Conservation (phyloP, 2,113 vertebrate genomes). For the Rynchops niger region DNA sequence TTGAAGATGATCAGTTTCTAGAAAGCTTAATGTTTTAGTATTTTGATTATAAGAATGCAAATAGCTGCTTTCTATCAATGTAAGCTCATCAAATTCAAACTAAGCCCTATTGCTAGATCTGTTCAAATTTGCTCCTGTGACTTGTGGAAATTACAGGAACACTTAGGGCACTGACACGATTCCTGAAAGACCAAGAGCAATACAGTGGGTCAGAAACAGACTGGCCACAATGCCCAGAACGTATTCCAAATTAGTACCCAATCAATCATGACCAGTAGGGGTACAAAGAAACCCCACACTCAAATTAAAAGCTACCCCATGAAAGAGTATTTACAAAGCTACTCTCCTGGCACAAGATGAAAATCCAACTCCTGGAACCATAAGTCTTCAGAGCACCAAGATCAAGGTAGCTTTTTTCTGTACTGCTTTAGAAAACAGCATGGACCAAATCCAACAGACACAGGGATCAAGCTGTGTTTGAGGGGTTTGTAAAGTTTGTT, state of each 20-base stretch:
- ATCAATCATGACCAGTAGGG: not conserved
- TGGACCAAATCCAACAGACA: constrained; percentile 17
- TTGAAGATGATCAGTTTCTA: not conserved
- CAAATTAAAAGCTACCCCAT: not conserved
- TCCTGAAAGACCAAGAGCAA: not conserved
- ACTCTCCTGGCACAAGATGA: not conserved
- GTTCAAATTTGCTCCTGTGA: not conserved
- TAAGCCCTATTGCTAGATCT: not conserved
- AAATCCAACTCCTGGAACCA: not conserved
- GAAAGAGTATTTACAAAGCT: constrained; percentile 8
- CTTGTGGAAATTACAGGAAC: not conserved
- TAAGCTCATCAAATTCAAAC: not conserved
- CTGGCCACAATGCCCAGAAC: not conserved
- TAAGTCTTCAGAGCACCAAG: not conserved
- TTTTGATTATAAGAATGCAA: not conserved
- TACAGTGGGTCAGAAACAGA: not conserved
- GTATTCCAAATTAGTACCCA: not conserved
- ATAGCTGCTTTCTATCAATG: not conserved
- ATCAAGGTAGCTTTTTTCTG: constrained; percentile 25
- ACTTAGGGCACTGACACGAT: not conserved
- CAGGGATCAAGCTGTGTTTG: not conserved
- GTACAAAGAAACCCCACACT: not conserved
- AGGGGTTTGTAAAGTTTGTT: not conserved
- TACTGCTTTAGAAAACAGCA: not conserved
- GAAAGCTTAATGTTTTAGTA: not conserved